These are phyloP conservation scores for Junonia oenone DNA, from an alignment of 2,888 invertebrate species.

Conservation along the genomic window DNA sequence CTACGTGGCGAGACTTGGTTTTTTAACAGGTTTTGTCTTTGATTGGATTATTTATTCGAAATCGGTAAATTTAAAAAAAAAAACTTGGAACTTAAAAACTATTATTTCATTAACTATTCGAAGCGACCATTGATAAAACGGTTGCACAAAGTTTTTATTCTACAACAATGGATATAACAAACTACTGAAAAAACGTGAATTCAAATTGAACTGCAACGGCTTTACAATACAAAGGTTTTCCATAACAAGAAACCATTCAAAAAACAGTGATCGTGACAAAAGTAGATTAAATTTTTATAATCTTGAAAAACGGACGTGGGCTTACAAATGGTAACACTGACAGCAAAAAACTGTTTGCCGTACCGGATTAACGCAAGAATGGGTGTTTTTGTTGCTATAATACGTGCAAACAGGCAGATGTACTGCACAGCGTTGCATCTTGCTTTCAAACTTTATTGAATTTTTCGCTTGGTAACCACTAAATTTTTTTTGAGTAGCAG, in stretches of 20 bases:
- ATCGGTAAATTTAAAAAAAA: too few species aligned
- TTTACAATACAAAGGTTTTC: not conserved
- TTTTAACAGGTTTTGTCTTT: too few species aligned
- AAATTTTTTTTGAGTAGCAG: not conserved
- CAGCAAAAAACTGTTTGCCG: not conserved
- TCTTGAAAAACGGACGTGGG: not conserved
- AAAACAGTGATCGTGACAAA: conserved; percentile 19
- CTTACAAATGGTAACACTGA: not conserved
- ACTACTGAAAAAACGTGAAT: not conserved
- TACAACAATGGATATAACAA: not conserved
- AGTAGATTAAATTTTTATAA: conserved; percentile 20
- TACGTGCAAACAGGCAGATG: not conserved
- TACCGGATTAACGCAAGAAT: not conserved
- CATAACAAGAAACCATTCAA: conserved; percentile 9
- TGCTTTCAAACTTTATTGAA: not conserved
- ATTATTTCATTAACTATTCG: too few species aligned
- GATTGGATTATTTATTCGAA: too few species aligned
- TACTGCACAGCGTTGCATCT: too few species aligned
- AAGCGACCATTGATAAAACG: not conserved
- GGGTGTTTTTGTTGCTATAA: not conserved
- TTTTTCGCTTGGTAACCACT: not conserved
- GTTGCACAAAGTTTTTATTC: not conserved
- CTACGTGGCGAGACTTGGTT: too few species aligned
- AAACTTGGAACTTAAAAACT: too few species aligned
- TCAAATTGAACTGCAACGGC: not conserved